Percentiles rank a stretch among this genome's conserved stretches.
phyloP scores from a whole-genome alignment of 2,888 invertebrate species.

The Himalopsyche anomala region DNA sequence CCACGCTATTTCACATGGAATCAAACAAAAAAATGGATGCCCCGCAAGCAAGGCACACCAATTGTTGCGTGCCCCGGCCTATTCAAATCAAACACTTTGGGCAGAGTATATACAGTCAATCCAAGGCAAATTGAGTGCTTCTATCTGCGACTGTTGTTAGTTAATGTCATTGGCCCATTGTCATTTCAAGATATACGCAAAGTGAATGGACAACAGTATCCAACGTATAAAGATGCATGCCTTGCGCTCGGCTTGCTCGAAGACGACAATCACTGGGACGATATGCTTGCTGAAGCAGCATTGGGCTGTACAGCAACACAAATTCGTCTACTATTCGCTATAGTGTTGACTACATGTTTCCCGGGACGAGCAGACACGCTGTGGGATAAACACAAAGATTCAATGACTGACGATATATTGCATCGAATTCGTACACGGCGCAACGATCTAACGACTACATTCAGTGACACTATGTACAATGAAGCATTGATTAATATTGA shows the following conservation, averaged over 20 bases:
- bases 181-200: slow-evolving; percentile 44
- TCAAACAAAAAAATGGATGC: no score
- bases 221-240: no score
- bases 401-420: not conserved
- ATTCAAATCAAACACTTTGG: no score
- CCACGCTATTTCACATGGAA: no score
- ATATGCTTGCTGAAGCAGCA: slow-evolving; percentile 36
- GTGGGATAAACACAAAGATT: no score
- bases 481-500: slow-evolving; percentile 67
- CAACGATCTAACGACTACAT: slow-evolving; percentile 39
- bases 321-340: not conserved
- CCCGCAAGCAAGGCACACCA: no score
- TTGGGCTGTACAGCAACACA: slow-evolving; percentile 20
- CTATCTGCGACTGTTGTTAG: slow-evolving; percentile 20
- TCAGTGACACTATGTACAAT: slow-evolving; percentile 65
- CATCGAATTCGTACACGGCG: slow-evolving; percentile 35
- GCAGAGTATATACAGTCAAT: no score
- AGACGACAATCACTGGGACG: slow-evolving; percentile 5
- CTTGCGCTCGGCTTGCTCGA: not conserved
- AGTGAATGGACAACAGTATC: no score
- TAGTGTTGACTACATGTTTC: slow-evolving; percentile 50
- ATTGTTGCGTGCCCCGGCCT: no score
- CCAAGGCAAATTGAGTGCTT: slow-evolving; percentile 4
- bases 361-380: not conserved
- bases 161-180: slow-evolving; percentile 8